Percentiles rank a stretch among this genome's conserved stretches.
phyloP scores from a whole-genome alignment of 2,888 invertebrate genomes.

The Crepidodera aurea region DNA sequence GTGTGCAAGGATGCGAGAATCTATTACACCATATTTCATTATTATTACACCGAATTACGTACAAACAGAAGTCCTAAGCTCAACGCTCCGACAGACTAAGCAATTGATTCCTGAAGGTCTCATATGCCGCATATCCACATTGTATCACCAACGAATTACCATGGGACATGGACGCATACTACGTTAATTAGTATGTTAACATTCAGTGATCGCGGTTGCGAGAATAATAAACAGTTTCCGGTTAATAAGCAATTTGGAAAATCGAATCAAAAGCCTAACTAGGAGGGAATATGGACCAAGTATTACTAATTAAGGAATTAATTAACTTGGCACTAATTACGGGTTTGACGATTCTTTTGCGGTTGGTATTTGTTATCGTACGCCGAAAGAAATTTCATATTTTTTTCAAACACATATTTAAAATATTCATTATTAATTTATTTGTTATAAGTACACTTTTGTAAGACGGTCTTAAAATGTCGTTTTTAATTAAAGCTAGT shows the following conservation, averaged over 20 bases:
- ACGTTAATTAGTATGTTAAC: constrained; percentile 30
- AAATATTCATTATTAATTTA: too few species aligned
- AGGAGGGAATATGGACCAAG: background rate
- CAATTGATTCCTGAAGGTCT: background rate
- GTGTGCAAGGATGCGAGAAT: too few species aligned
- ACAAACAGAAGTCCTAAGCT: background rate
- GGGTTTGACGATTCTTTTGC: background rate
- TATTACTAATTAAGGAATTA: background rate
- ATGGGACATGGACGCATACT: constrained; percentile 1
- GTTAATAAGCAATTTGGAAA: constrained; percentile 4
- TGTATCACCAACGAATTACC: constrained; percentile 7
- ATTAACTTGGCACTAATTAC: background rate
- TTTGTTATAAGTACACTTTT: too few species aligned
- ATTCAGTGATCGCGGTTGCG: constrained; percentile 1
- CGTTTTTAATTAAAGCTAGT: too few species aligned
- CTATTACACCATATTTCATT: too few species aligned
- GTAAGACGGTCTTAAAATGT: too few species aligned
- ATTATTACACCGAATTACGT: too few species aligned
- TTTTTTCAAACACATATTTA: too few species aligned
- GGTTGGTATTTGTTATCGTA: background rate
- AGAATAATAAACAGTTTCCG: constrained; percentile 30
- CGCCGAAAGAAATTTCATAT: too few species aligned
- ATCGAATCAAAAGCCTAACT: background rate
- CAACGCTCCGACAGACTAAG: background rate
- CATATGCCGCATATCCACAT: constrained; percentile 1